These are phyloP conservation scores for Gobio gobio DNA, from an alignment of 2,113 vertebrate genomes.

Conservation along the genomic window DNA sequence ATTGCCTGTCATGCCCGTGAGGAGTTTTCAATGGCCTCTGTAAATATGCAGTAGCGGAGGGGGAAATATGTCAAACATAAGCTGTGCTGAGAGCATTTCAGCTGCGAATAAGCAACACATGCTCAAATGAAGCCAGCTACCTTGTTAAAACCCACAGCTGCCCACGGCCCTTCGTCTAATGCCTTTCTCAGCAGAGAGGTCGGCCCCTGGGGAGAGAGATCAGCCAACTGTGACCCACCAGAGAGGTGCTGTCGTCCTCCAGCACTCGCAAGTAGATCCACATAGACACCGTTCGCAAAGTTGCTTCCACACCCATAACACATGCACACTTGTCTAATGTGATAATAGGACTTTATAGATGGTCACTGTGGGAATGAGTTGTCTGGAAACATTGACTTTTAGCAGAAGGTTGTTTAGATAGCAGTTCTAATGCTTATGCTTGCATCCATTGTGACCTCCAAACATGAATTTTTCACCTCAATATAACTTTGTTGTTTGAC, in stretches of 20 bases:
- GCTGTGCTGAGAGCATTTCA: conserved; percentile 45
- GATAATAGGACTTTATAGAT: background rate
- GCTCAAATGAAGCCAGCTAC: conserved; percentile 40
- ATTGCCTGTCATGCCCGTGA: conserved; percentile 43
- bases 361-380: background rate
- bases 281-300: background rate
- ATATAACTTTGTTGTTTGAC: background rate
- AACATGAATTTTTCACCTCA: background rate
- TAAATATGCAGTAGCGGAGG: conserved; percentile 48
- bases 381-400: background rate
- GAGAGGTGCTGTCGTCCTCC: conserved; percentile 14
- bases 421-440: background rate
- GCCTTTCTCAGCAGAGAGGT: conserved; percentile 1
- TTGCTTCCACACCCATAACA: background rate
- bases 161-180: conserved; percentile 28
- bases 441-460: background rate
- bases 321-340: background rate
- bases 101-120: conserved; percentile 38
- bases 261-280: background rate
- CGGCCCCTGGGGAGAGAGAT: conserved; percentile 20
- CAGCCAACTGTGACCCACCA: conserved; percentile 32
- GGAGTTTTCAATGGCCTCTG: conserved; percentile 46
- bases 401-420: background rate
- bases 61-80: conserved; percentile 46
- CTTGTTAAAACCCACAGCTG: conserved; percentile 42